Evolutionary conservation across 2,888 invertebrate genomes (phyloP), one percentile per base, ranked within the genome.

Genomic region (Eugnorisma glareosa): DNA sequence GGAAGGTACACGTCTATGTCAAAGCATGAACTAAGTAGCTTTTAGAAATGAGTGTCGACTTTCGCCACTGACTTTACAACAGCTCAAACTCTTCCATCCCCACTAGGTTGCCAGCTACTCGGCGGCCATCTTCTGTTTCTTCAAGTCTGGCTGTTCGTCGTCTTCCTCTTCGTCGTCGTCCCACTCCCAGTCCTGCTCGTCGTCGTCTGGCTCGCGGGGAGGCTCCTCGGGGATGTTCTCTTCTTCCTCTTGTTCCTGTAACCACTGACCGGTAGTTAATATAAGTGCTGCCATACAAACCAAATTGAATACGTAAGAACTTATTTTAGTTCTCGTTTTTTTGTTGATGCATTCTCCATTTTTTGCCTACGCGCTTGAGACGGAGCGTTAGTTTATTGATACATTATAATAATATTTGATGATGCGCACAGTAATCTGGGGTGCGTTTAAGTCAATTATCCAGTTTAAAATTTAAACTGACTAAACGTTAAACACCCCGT

Each of bases 111-210:
- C 15, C 28, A 28, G 57, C 8, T 84, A 80, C 70, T 83, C 77
- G 5, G 73, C 79, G 1, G 74, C 11, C 18, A 69, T 0, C 69
- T 82, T 93, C 51, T 68, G 68, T 73, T 91, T 93, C 92, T 96
- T 96, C 78, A 76, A 79, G 5, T 94, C 93, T 0, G 92, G 93
- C 61, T 64, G 64, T 18, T 94, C 95, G 37, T 95, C 96, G 3
- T 95, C 95, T 0, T 95, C 95, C 1, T 95, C 95, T 5, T 95
- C 95, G 0, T 96, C 95, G 82, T 95, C 95, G 15, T 90, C 95
- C 94, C 95, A 95, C 85, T 95, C 96, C 96, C 95, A 95, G 78
- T 95, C 96, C 68, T 89, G 93, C 18, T 93, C 94, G 0, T 91
- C 93, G 1, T 93, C 94, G 61, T 93, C 92, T 0, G 85, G 89